phyloP scores from a whole-genome alignment of 1,140 invertebrate species.

The Anagrus nilaparvatae region DNA sequence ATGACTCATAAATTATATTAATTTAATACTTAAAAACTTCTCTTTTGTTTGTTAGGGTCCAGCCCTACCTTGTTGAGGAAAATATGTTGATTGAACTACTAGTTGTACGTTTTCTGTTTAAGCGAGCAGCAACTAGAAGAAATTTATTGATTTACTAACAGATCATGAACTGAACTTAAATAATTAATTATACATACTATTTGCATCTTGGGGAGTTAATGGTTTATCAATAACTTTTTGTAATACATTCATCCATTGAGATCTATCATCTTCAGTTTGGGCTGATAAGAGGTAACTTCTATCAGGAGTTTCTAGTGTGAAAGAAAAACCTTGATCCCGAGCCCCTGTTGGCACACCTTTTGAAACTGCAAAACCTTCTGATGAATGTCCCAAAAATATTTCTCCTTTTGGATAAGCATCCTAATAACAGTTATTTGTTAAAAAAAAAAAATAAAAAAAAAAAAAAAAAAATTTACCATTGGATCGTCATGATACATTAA shows the following conservation, averaged over 20 bases:
- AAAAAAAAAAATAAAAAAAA: slow-evolving; percentile 5
- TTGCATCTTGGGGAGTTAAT: slow-evolving; percentile 68
- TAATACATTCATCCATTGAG: slow-evolving; percentile 69
- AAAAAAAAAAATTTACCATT: slow-evolving; percentile 42
- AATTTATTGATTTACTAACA: slow-evolving; percentile 2
- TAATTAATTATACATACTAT: slow-evolving; percentile 48
- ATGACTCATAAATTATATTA: no score
- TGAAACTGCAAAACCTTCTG: slow-evolving; percentile 62
- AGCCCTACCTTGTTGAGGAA: slow-evolving; percentile 43
- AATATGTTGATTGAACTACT: slow-evolving; percentile 64
- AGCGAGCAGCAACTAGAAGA: slow-evolving; percentile 57
- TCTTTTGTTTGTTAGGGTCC: slow-evolving; percentile 33
- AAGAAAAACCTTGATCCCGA: slow-evolving; percentile 67
- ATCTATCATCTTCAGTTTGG: slow-evolving; percentile 61
- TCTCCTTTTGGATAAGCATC: slow-evolving; percentile 84
- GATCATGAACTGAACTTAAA: slow-evolving; percentile 6
- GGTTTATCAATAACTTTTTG: slow-evolving; percentile 65
- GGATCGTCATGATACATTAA: slow-evolving; percentile 86
- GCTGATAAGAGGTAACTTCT: slow-evolving; percentile 75
- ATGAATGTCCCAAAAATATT: slow-evolving; percentile 71
- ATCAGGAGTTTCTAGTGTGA: slow-evolving; percentile 77
- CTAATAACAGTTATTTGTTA: slow-evolving; percentile 24
- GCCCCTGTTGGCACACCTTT: slow-evolving; percentile 53
- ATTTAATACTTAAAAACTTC: no score
- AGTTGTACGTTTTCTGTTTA: slow-evolving; percentile 59